phyloP scores from a whole-genome alignment of 2,113 vertebrate species.

The Myiopsitta monachus region DNA sequence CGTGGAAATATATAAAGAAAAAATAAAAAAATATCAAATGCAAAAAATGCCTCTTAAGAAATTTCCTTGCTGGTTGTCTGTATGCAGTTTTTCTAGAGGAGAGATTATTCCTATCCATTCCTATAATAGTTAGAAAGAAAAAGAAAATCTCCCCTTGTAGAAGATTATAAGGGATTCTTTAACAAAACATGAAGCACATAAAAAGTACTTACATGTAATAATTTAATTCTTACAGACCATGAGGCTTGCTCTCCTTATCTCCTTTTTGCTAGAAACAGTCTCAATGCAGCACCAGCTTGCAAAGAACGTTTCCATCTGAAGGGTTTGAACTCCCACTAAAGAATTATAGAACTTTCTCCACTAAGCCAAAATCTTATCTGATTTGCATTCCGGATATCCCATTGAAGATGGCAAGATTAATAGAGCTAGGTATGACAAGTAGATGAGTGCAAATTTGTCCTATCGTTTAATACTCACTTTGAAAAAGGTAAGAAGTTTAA shows the following conservation, averaged over 20 bases:
- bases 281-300: not conserved
- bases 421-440: not conserved
- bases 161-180: not conserved
- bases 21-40: not conserved
- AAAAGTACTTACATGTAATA: not conserved
- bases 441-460: not conserved
- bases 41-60: not conserved
- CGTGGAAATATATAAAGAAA: not conserved
- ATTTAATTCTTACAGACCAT: not conserved
- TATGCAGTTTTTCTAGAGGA: not conserved
- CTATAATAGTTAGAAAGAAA: not conserved
- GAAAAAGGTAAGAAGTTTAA: not conserved
- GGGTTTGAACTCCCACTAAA: not conserved
- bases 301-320: not conserved
- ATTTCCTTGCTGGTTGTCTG: not conserved
- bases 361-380: not conserved
- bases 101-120: not conserved
- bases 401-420: slow-evolving; percentile 10
- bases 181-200: not conserved
- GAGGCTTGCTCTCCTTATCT: not conserved
- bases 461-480: slow-evolving; percentile 3
- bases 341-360: not conserved
- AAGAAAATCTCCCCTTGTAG: not conserved
- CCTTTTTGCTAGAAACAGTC: not conserved
- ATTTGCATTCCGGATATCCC: not conserved